Conservation (phyloP, 2,113 vertebrate species). For the Budorcas taxicolor region DNA sequence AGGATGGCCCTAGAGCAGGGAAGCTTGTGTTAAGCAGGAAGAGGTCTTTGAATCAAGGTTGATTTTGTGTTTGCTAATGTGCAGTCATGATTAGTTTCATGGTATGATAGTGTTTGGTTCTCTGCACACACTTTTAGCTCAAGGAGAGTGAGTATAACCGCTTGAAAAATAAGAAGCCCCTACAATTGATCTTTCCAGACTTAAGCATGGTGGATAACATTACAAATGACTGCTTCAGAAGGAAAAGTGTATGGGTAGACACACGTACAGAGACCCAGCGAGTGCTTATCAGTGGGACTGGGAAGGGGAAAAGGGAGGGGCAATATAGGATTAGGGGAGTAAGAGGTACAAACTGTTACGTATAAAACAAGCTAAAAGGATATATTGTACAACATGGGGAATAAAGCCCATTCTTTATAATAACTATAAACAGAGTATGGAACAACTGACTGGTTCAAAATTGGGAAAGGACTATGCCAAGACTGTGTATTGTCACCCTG, state of each 20-base stretch:
- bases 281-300: neutral
- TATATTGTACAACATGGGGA: neutral
- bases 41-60: neutral
- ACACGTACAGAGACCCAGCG: neutral
- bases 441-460: neutral
- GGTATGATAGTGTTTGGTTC: too few species aligned
- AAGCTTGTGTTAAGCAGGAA: neutral
- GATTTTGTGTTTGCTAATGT: neutral
- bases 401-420: neutral
- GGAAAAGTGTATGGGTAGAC: neutral
- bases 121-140: neutral
- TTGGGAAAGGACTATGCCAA: neutral
- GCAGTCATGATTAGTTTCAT: neutral
- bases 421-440: neutral
- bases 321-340: neutral
- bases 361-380: neutral
- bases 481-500: neutral
- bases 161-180: neutral
- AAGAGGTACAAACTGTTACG: neutral
- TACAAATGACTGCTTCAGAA: neutral
- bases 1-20: neutral
- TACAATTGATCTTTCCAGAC: neutral
- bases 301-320: neutral
- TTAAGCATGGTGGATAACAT: neutral
- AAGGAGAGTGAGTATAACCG: rapidly evolving